Conservation (phyloP, 2,888 invertebrate species). For the Heliconius hortense region DNA sequence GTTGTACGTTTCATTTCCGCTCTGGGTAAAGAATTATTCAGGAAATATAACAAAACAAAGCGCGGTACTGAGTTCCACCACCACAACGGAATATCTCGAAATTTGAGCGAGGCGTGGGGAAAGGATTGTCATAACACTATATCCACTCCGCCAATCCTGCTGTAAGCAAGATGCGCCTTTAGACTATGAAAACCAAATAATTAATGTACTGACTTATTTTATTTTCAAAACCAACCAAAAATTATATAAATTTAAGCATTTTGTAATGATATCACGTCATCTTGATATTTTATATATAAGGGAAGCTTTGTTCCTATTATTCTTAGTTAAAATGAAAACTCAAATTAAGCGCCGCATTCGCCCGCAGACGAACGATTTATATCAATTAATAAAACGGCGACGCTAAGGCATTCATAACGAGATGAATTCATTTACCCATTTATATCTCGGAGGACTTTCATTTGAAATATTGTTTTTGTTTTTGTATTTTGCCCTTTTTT, state of each 20-base stretch:
- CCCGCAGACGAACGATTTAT: conserved; percentile 22
- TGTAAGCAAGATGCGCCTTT: no score
- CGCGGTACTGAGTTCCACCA: no score
- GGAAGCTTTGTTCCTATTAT: conserved; percentile 17
- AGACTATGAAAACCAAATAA: no score
- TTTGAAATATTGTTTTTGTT: conserved; percentile 17
- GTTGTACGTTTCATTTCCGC: no score
- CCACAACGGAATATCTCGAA: no score
- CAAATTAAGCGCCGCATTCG: conserved; percentile 21
- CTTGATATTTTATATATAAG: not conserved
- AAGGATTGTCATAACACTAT: no score
- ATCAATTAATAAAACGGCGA: conserved; percentile 24
- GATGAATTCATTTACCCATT: conserved; percentile 20
- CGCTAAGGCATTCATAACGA: conserved; percentile 25
- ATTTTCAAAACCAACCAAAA: not conserved
- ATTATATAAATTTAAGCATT: not conserved
- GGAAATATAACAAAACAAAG: no score
- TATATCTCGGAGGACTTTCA: conserved; percentile 17
- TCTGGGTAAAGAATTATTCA: no score
- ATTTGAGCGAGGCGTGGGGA: no score
- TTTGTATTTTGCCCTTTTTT: conserved; percentile 12
- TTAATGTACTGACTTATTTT: not conserved
- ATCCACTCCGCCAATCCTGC: no score
- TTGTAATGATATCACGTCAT: not conserved
- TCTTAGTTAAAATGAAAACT: conserved; percentile 20